Evolutionary conservation across 2,888 invertebrate species (phyloP).

Genomic region (Epiblema foenella): DNA sequence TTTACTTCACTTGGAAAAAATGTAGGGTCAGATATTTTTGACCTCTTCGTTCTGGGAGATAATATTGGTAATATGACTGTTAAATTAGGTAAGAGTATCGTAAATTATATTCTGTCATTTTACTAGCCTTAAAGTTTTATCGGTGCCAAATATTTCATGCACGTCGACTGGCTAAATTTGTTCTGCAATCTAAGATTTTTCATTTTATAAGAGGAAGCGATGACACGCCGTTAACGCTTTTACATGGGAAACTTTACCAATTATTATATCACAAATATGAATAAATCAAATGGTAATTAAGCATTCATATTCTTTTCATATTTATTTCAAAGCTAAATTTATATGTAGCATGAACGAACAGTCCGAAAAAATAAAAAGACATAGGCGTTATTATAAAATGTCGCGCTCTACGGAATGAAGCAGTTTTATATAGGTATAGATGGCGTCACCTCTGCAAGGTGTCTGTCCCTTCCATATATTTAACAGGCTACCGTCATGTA

Average conservation of each 20-base stretch:
- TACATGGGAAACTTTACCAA: not conserved
- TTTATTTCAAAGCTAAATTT: too few relatives aligned
- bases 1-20: not conserved
- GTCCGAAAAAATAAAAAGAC: not conserved
- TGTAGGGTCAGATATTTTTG: not conserved
- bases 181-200: not conserved
- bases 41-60: not conserved
- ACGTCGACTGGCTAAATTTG: conserved; percentile 1
- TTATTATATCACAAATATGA: not conserved
- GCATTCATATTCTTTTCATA: too few relatives aligned
- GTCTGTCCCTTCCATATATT: not conserved
- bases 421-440: not conserved
- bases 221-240: not conserved
- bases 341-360: too few relatives aligned
- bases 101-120: not conserved
- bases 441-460: not conserved
- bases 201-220: too few relatives aligned
- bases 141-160: conserved; percentile 25
- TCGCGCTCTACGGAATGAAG: too few relatives aligned
- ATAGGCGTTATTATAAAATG: too few relatives aligned
- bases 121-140: conserved; percentile 1
- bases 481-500: too few relatives aligned
- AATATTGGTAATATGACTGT: not conserved
- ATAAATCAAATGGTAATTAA: too few relatives aligned
- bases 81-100: not conserved